These are phyloP conservation scores for Protonemura montana DNA, from an alignment of 2,888 invertebrate species.

Conservation along the genomic window DNA sequence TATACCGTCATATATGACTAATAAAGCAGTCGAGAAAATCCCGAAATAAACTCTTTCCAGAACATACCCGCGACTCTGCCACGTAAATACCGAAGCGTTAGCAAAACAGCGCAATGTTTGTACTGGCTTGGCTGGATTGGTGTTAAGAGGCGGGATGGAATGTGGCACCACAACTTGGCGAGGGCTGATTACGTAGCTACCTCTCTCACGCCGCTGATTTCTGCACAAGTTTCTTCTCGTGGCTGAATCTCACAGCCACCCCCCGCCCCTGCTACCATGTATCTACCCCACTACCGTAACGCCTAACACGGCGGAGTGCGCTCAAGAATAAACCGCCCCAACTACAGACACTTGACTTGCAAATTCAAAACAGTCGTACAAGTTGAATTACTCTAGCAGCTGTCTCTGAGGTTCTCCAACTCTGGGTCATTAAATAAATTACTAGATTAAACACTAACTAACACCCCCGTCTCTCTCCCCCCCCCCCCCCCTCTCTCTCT, in stretches of 20 bases:
- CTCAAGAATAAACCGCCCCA: conserved; percentile 31
- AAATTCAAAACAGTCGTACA: conserved; percentile 25
- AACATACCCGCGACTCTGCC: not conserved
- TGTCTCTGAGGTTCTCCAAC: conserved; percentile 35
- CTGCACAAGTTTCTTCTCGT: not conserved
- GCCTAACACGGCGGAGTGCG: not conserved
- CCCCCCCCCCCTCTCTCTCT: conserved; percentile 24
- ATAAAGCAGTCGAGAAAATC: not conserved
- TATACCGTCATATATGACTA: not conserved
- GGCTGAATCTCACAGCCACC: not conserved
- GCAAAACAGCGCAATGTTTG: not conserved
- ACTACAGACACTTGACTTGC: conserved; percentile 39
- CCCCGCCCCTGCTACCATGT: not conserved
- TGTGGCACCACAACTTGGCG: not conserved
- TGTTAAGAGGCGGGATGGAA: not conserved
- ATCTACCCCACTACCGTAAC: not conserved
- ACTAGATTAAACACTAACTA: conserved; percentile 41
- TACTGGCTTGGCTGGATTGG: too few relatives aligned
- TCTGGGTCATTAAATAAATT: conserved; percentile 40
- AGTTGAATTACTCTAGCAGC: conserved; percentile 37
- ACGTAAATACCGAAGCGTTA: not conserved
- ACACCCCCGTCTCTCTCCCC: conserved; percentile 35
- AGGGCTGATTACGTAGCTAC: not conserved
- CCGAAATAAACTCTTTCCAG: not conserved
- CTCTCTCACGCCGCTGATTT: not conserved